Base-by-base conservation (phyloP, 35 echinoderm and acorn worm species). In the Stichopus chloronotus region DNA sequence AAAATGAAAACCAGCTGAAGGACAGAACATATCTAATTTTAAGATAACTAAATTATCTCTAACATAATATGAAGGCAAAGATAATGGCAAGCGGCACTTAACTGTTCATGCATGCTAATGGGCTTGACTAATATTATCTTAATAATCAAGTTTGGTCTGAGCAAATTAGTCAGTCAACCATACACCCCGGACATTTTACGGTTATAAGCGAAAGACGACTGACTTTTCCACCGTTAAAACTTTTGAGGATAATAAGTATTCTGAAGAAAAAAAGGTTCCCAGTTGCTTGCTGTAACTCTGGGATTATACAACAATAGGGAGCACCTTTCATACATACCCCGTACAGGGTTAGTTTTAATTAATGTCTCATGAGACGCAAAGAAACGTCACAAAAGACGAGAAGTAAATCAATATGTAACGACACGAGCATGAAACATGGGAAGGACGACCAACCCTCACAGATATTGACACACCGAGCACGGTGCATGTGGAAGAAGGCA, bases 121-220 rank as follows among this genome's bases (percentile, higher is more conserved):
- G 52, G 80, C 80, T 83, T 56, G 12, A 43, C 80, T 83, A 83
- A 83, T 83, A 55, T 56, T 83, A 12, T 83, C 55, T 83, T 55
- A 83, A 83, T 56, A 83, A 83, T 53, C 80, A 83, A 83, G 80
- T 43, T 83, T 83, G 43, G 25, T 43, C 53, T 55, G 17, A 83
- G 55, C 55, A 43, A 83, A 55, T 83, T 83, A 52, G 8, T 6
- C 80, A 83, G 80, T 83, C n/a, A 2, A 83, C 17, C 12, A 4
- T 52, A 9, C 52, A n/a, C 53, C 30, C 54, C 52, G 20, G 55
- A 56, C 80, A 53, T n/a, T 53, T 56, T n/a, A 83, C 53, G 43
- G 19, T 55, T 17, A 17, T 9, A 56, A 52, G 21, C 20, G 4
- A 52, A 10, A 83, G 55, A 83, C 17, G 10, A 16, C 80, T 19